These are phyloP conservation scores for Numenius phaeopus DNA, from an alignment of 2,797 vertebrate genomes.

Conservation along the genomic window DNA sequence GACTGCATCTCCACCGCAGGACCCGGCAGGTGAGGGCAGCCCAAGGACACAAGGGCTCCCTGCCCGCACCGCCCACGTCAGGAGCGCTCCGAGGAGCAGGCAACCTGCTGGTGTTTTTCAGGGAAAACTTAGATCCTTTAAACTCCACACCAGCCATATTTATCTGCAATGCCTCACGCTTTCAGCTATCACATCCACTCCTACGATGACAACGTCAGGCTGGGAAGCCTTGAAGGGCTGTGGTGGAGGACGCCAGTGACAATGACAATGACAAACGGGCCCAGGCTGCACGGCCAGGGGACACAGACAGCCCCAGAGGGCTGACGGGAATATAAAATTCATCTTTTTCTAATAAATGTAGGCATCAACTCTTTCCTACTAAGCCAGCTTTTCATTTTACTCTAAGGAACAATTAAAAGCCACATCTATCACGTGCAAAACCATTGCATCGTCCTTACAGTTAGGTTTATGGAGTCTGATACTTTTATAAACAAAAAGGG, in stretches of 20 bases:
- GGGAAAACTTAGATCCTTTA: neutral
- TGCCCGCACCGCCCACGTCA: neutral
- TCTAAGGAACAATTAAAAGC: neutral
- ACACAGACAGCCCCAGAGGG: neutral
- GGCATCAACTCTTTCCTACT: neutral
- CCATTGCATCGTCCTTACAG: neutral
- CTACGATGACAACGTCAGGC: accelerated
- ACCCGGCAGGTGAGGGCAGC: neutral
- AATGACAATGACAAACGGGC: neutral
- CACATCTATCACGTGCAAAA: neutral
- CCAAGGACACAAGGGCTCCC: neutral
- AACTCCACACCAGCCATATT: neutral
- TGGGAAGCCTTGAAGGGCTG: neutral
- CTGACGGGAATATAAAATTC: neutral
- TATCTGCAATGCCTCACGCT: neutral
- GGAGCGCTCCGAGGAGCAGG: neutral
- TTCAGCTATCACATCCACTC: neutral
- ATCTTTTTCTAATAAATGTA: neutral
- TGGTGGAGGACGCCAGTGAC: neutral
- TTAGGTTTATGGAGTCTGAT: neutral
- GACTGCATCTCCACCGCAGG: neutral
- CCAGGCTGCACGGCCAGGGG: neutral
- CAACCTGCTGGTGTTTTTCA: neutral
- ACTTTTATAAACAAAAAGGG: neutral
- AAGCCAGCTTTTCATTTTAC: neutral